These are phyloP conservation scores for Folsomia manolachei DNA, from an alignment of 2,888 invertebrate genomes.

Conservation along the genomic window DNA sequence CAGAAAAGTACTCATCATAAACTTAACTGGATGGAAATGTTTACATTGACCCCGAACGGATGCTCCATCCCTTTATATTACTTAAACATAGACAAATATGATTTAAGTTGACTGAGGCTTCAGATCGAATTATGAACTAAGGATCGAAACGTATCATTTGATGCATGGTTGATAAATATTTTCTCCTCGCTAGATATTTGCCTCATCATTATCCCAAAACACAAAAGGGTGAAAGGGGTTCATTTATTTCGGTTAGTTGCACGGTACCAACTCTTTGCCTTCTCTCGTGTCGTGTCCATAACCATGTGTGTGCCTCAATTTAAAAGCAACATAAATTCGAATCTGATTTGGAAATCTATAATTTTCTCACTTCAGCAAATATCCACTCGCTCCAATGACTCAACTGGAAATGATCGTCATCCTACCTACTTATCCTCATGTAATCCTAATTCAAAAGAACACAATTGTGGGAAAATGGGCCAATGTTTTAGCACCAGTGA, in stretches of 20 bases:
- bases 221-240: background rate
- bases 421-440: slow-evolving; percentile 6
- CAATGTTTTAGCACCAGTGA: slow-evolving; percentile 15
- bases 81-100: background rate
- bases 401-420: slow-evolving; percentile 8
- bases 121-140: background rate
- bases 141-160: background rate
- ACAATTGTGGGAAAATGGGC: slow-evolving; percentile 2
- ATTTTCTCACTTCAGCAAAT: slow-evolving; percentile 15
- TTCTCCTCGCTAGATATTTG: background rate
- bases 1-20: too few species aligned
- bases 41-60: background rate
- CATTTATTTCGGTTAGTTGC: background rate
- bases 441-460: too few species aligned
- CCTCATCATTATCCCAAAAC: background rate
- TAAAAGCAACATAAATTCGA: background rate
- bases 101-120: background rate
- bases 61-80: too few species aligned
- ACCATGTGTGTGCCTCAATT: background rate
- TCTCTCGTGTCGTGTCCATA: too few species aligned
- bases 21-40: background rate
- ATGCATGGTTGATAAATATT: background rate
- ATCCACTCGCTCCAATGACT: background rate
- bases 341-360: slow-evolving; percentile 19
- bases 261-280: background rate